phyloP scores from a whole-genome alignment of 2,888 invertebrate species.

The Lithophane ornitopus region DNA sequence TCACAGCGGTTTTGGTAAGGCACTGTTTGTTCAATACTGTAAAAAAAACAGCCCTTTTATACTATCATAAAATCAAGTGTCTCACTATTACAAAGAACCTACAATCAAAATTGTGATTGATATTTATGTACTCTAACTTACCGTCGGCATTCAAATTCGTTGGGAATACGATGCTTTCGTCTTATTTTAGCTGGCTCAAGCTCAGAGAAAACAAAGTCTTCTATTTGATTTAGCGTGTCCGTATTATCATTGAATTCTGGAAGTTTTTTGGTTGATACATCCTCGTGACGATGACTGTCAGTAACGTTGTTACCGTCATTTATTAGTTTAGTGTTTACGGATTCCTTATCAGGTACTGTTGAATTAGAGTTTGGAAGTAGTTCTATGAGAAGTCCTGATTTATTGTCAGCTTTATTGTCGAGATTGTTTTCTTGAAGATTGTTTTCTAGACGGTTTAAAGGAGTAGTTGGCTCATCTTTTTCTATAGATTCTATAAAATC shows the following conservation, averaged over 20 bases:
- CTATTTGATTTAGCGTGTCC: constrained; percentile 70
- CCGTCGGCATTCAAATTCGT: constrained; percentile 86
- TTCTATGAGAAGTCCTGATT: constrained; percentile 25
- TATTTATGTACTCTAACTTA: constrained; percentile 64
- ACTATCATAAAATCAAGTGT: background rate
- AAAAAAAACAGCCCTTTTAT: constrained; percentile 41
- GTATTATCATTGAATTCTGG: constrained; percentile 66
- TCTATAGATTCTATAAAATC: constrained; percentile 2
- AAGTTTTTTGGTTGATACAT: constrained; percentile 62
- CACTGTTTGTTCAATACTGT: constrained; percentile 92
- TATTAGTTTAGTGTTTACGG: background rate
- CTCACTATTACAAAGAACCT: background rate
- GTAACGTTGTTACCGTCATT: constrained; percentile 38
- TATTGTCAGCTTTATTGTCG: background rate
- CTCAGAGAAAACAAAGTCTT: constrained; percentile 74
- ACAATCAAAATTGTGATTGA: background rate
- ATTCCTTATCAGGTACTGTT: constrained; percentile 4
- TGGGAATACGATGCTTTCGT: constrained; percentile 77
- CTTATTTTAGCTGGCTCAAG: constrained; percentile 81
- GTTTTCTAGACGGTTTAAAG: background rate
- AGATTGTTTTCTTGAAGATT: background rate
- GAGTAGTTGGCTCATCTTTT: constrained; percentile 22
- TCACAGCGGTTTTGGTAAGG: constrained; percentile 92
- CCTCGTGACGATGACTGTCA: constrained; percentile 31
- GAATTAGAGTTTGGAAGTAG: constrained; percentile 18